These are phyloP conservation scores for Caenorhabditis macrosperma DNA, from an alignment of 2,888 invertebrate genomes.

Conservation along the genomic window DNA sequence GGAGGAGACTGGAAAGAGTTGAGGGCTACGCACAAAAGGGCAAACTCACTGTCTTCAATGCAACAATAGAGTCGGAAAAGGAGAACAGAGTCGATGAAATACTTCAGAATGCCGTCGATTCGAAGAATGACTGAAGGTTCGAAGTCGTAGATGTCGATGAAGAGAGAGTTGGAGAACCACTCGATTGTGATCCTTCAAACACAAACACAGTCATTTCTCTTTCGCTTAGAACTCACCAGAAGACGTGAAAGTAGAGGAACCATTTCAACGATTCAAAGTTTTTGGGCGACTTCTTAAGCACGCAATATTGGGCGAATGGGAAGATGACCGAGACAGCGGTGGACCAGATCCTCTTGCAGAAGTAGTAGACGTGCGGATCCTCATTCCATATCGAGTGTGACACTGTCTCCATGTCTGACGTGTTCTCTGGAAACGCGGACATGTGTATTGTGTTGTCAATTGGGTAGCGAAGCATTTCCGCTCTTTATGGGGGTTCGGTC, in stretches of 20 bases:
- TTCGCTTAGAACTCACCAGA: constrained; percentile 24
- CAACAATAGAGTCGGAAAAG: constrained; percentile 7
- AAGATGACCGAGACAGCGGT: not conserved
- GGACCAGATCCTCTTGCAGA: constrained; percentile 21
- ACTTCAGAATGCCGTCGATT: constrained; percentile 22
- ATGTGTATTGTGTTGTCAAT: not conserved
- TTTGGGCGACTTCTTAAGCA: constrained; percentile 21
- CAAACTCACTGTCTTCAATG: constrained; percentile 17
- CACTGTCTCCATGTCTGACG: not conserved
- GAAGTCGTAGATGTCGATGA: constrained; percentile 28
- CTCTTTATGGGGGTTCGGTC: not conserved
- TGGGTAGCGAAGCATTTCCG: not conserved
- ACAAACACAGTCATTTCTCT: not conserved
- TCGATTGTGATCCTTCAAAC: constrained; percentile 25
- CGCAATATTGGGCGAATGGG: constrained; percentile 35
- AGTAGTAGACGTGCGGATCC: constrained; percentile 20
- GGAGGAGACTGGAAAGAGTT: constrained; percentile 18
- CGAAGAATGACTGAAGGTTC: constrained; percentile 21
- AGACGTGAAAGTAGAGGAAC: constrained; percentile 21
- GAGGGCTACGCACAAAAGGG: no score
- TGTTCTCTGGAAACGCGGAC: not conserved
- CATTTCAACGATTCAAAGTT: constrained; percentile 22
- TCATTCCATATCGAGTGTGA: constrained; percentile 51
- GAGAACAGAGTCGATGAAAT: not conserved
- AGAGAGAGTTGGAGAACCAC: constrained; percentile 20